Evolutionary conservation across 2,797 vertebrate genomes (phyloP).

Genomic region (Gambusia yucatana): DNA sequence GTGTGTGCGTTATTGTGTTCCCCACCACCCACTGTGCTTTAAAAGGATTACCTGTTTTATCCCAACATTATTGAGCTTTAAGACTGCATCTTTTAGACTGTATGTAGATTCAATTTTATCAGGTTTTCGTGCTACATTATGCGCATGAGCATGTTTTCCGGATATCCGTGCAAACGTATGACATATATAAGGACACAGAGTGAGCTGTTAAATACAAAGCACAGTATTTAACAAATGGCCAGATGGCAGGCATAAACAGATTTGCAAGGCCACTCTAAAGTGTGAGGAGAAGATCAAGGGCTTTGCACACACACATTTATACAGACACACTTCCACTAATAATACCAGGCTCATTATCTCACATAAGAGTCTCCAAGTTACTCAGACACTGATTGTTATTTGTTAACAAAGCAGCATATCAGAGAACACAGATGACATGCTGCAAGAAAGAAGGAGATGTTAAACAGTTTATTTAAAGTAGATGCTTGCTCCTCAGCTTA

Average conservation of each 20-base stretch:
- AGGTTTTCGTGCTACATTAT: constrained; percentile 3
- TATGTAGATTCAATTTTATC: constrained; percentile 21
- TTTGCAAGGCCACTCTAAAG: constrained; percentile 52
- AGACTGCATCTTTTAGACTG: constrained; percentile 16
- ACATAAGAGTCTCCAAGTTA: constrained; percentile 49
- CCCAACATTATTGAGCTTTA: constrained; percentile 39
- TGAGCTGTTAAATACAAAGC: constrained; percentile 7
- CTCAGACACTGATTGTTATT: constrained; percentile 29
- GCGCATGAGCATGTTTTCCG: constrained; percentile 14
- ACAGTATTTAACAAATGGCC: constrained; percentile 25
- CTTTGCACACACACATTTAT: constrained; percentile 38
- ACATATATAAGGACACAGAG: neutral
- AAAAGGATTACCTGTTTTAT: constrained; percentile 50
- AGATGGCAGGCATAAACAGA: constrained; percentile 62
- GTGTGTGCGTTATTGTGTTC: constrained; percentile 10
- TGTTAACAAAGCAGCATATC: neutral
- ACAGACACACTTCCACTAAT: constrained; percentile 22
- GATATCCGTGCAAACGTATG: neutral
- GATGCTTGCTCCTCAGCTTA: neutral
- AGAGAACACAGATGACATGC: neutral
- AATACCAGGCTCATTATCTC: constrained; percentile 44
- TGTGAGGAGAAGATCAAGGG: constrained; percentile 62
- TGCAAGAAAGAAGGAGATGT: neutral
- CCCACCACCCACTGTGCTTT: constrained; percentile 9
- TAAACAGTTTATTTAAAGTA: neutral